Evolutionary conservation across 2,797 vertebrate genomes (phyloP), one percentile per base, ranked within the genome.

Genomic region (Picus viridis): DNA sequence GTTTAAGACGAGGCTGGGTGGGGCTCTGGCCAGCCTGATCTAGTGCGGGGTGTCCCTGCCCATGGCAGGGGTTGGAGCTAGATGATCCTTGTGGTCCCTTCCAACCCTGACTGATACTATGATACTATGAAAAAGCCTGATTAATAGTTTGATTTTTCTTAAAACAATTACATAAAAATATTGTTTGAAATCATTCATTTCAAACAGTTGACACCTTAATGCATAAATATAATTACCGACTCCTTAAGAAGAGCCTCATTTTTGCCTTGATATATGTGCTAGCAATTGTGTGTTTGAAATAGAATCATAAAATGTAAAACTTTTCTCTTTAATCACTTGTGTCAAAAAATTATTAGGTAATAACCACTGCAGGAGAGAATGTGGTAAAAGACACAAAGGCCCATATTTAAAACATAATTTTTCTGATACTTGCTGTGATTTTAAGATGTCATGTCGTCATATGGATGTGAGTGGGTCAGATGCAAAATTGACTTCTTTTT

Each of bases 271-370:
- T 98, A 97, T 98, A 97, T 98, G 96, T 54, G 75, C 88, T 93
- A 94, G 96, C 96, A 97, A 97, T 97, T 97, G 97, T 98, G 96
- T 97, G 86, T 97, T 97, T 97, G 96, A 98, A 98, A 97, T 97
- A 97, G 95, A 98, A 98, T 97, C 97, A 95, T 98, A 98, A 98
- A 98, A 98, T 69, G 95, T 97, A 97, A 97, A 98, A 97, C 91
- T 98, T 97, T 97, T 93, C 56, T 96, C 95, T 97, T 98, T 98
- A 97, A 98, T 98, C 96, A 97, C 96, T 88, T 92, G 93, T 97
- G 97, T 97, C 97, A 98, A 96, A 98, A 98, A 97, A 97, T 98
- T 97, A 98, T 98, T 98, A 97, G 97, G 96, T 97, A 98, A 98
- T 98, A 98, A 98, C 96, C 82, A 95, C 83, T 77, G 92, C 94